phyloP scores from a whole-genome alignment of 2,797 vertebrate species.

The Percopsis omiscomaycus region DNA sequence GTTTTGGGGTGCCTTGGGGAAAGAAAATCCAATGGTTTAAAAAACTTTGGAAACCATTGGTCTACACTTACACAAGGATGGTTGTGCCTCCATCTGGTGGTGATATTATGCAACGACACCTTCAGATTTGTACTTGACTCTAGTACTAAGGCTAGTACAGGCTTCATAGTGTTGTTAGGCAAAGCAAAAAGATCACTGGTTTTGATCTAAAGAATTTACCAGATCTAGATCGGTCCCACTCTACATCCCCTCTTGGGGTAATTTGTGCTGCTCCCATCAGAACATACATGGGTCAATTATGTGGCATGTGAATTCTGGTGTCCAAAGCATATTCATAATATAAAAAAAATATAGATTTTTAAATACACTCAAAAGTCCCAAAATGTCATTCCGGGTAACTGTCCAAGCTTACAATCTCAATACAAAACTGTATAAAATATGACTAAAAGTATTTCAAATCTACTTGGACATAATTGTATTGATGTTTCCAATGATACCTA shows the following conservation, averaged over 20 bases:
- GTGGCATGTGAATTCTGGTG: background rate
- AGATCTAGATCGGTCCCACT: too few relatives aligned
- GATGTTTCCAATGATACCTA: background rate
- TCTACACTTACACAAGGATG: background rate
- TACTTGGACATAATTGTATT: background rate
- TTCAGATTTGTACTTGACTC: constrained; percentile 39
- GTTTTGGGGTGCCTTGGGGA: too few relatives aligned
- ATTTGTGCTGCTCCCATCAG: too few relatives aligned
- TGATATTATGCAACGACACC: constrained; percentile 16
- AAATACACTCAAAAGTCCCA: background rate
- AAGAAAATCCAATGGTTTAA: too few relatives aligned
- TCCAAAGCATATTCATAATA: background rate
- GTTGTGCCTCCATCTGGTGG: constrained; percentile 50
- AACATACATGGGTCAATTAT: background rate
- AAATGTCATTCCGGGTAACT: background rate
- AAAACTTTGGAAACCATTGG: too few relatives aligned
- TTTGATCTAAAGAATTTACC: too few relatives aligned
- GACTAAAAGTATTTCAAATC: background rate
- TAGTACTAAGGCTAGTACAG: too few relatives aligned
- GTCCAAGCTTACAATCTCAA: background rate
- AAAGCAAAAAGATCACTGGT: too few relatives aligned
- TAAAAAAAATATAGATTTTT: background rate
- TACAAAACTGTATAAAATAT: background rate
- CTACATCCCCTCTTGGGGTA: too few relatives aligned
- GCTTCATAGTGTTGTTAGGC: too few relatives aligned